These are phyloP conservation scores for Dermatophagoides farinae DNA, from an alignment of 1,140 invertebrate genomes.

Conservation along the genomic window DNA sequence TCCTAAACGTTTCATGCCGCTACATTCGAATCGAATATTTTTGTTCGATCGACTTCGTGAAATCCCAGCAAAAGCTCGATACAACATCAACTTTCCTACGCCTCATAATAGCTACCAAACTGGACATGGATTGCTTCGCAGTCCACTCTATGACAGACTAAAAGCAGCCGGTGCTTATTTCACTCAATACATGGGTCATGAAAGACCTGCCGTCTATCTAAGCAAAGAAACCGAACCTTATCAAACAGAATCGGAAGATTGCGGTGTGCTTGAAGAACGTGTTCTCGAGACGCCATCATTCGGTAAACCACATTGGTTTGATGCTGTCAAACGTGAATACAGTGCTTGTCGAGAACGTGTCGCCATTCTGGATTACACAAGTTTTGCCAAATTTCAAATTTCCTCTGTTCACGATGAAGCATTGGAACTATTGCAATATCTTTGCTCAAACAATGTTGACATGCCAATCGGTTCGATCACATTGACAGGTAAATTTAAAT, in stretches of 20 bases:
- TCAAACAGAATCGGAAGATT: conserved; percentile 8
- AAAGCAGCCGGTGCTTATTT: conserved; percentile 84
- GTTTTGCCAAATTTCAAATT: conserved; percentile 90
- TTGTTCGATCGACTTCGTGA: conserved; percentile 76
- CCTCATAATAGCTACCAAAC: conserved; percentile 57
- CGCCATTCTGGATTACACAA: conserved; percentile 88
- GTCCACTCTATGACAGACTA: conserved; percentile 80
- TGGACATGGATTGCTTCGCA: conserved; percentile 76
- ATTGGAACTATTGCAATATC: conserved; percentile 66
- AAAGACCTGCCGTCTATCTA: conserved; percentile 34
- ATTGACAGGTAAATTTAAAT: conserved; percentile 4
- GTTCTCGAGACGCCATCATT: conserved; percentile 21
- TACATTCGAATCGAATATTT: conserved; percentile 90
- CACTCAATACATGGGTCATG: conserved; percentile 95
- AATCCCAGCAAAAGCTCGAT: conserved; percentile 43
- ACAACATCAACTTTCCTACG: conserved; percentile 13
- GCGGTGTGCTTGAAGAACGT: background rate
- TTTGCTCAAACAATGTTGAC: conserved; percentile 92
- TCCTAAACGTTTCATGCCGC: conserved; percentile 69
- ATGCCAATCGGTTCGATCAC: conserved; percentile 81
- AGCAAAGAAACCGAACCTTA: conserved; percentile 6
- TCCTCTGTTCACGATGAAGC: conserved; percentile 53
- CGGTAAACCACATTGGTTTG: conserved; percentile 78
- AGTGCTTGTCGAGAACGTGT: conserved; percentile 77
- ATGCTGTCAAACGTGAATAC: conserved; percentile 68